phyloP scores from a whole-genome alignment of 2,888 invertebrate species.

The Rhimphoctona megacephalus region DNA sequence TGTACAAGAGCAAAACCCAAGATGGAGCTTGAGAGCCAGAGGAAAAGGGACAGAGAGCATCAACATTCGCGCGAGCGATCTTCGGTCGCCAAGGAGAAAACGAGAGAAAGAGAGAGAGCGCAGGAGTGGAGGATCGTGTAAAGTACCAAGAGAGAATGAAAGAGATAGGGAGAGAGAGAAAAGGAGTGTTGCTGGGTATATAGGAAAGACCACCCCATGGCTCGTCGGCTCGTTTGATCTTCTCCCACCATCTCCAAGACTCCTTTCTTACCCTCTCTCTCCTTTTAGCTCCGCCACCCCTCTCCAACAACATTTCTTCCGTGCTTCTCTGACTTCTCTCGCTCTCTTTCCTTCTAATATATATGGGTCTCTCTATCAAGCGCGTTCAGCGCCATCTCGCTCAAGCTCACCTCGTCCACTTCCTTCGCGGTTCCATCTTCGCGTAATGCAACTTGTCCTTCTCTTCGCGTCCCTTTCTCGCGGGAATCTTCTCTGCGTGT shows the following conservation, averaged over 20 bases:
- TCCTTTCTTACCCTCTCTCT: constrained; percentile 72
- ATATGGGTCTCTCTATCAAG: constrained; percentile 28
- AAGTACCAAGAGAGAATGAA: constrained; percentile 65
- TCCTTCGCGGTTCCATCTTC: constrained; percentile 72
- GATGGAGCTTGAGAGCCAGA: constrained; percentile 46
- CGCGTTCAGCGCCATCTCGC: constrained; percentile 41
- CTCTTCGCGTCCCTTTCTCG: constrained; percentile 39
- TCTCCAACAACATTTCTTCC: constrained; percentile 53
- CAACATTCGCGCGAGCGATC: constrained; percentile 65
- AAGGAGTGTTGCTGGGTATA: constrained; percentile 74
- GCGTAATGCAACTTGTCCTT: constrained; percentile 48
- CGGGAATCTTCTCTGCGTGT: constrained; percentile 31
- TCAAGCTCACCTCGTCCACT: constrained; percentile 54
- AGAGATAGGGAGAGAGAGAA: constrained; percentile 64
- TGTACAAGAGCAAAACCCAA: constrained; percentile 44
- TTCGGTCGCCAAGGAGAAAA: constrained; percentile 48
- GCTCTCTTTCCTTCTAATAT: constrained; percentile 20
- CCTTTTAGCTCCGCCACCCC: constrained; percentile 65
- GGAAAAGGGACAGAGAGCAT: constrained; percentile 22
- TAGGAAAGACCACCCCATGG: constrained; percentile 84
- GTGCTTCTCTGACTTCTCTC: constrained; percentile 53
- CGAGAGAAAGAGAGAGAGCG: constrained; percentile 64
- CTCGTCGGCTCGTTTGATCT: constrained; percentile 84
- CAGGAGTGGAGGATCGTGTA: constrained; percentile 66
- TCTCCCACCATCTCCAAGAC: constrained; percentile 78